Conservation (phyloP, 92 coral and sea anemone species). For the Epizoanthus illoricatus region DNA sequence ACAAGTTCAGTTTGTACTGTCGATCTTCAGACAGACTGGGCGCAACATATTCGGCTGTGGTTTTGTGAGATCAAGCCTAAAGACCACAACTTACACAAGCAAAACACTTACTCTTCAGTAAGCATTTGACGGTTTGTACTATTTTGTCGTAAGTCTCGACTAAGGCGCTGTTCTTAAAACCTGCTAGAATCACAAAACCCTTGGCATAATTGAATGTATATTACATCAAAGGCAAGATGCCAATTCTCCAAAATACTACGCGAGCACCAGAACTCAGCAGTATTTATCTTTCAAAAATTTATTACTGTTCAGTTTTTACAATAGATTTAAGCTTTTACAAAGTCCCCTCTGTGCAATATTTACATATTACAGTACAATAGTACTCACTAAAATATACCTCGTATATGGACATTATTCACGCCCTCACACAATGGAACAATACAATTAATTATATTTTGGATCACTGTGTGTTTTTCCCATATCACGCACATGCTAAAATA, state of each 20-base stretch:
- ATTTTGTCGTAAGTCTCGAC: too few species aligned
- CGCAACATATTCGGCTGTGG: too few species aligned
- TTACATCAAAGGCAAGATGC: conserved; percentile 4
- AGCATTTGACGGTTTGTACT: too few species aligned
- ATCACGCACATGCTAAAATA: too few species aligned
- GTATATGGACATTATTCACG: neutral
- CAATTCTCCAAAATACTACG: neutral
- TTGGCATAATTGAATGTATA: neutral
- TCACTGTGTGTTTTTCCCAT: neutral
- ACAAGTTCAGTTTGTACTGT: too few species aligned
- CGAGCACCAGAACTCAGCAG: neutral
- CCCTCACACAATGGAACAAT: neutral
- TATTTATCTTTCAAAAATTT: neutral
- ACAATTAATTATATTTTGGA: neutral
- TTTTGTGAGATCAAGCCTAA: too few species aligned
- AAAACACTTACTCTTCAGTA: too few species aligned
- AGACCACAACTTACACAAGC: too few species aligned
- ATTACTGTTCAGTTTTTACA: neutral
- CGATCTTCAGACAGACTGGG: too few species aligned
- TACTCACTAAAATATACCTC: conserved; percentile 5
- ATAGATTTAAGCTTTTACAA: neutral
- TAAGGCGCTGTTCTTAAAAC: neutral
- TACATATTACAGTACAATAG: conserved; percentile 1
- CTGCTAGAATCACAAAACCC: too few species aligned
- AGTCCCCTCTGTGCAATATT: neutral